Percentiles rank a stretch among this genome's conserved stretches.
Evolutionary conservation across 1,140 invertebrate species (phyloP).

Genomic region (Diachasmimorpha longicaudata): DNA sequence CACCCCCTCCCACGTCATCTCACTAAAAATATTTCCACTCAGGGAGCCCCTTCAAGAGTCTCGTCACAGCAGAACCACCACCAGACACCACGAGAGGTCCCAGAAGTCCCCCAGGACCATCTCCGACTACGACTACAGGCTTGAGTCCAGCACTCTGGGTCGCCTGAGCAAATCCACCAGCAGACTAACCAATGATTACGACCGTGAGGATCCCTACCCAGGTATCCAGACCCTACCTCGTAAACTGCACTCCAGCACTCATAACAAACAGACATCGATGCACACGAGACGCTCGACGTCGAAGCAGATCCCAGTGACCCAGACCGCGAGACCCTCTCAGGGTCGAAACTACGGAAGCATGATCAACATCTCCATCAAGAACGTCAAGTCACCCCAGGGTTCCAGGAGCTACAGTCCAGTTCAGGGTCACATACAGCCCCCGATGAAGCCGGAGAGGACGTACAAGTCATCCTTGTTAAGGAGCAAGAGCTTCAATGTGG

Average conservation of each 20-base stretch:
- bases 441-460: constrained; percentile 75
- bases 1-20: no score
- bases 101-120: not conserved
- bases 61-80: constrained; percentile 26
- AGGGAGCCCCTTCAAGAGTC: constrained; percentile 29
- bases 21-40: no score
- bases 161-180: constrained; percentile 81
- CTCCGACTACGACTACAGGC: constrained; percentile 39
- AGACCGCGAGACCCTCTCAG: constrained; percentile 40
- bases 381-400: constrained; percentile 64
- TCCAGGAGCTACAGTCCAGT: constrained; percentile 21
- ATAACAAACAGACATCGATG: not conserved
- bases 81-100: constrained; percentile 21
- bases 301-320: constrained; percentile 30
- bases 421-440: constrained; percentile 61
- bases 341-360: constrained; percentile 67
- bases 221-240: constrained; percentile 80
- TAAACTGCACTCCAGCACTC: constrained; percentile 65
- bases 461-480: constrained; percentile 76
- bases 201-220: constrained; percentile 66
- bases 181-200: constrained; percentile 66
- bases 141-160: constrained; percentile 65
- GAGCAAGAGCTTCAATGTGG: constrained; percentile 86
- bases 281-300: not conserved
- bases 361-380: constrained; percentile 78